These are phyloP conservation scores for Diadumene lineata DNA, from an alignment of 92 coral and sea anemone species.

Conservation along the genomic window DNA sequence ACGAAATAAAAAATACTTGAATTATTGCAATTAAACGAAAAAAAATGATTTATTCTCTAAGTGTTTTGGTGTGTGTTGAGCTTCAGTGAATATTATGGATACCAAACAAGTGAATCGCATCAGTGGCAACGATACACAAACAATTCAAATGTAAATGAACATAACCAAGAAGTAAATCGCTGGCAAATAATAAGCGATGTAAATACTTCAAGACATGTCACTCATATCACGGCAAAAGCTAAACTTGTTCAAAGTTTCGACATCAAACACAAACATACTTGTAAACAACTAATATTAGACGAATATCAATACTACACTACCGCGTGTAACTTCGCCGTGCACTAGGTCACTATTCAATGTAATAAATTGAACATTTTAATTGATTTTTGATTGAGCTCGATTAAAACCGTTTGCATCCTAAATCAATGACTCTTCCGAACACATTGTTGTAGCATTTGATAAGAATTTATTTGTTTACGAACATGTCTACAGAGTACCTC, in stretches of 20 bases:
- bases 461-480: conserved; percentile 16
- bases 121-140: neutral
- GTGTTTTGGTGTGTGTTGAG: no score
- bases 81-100: no score
- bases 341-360: neutral
- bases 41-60: no score
- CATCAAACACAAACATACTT: neutral
- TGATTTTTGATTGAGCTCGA: neutral
- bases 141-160: conserved; percentile 21
- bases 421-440: neutral
- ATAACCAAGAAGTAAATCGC: neutral
- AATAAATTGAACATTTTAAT: neutral
- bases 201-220: conserved; percentile 9
- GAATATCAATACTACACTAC: neutral
- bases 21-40: neutral
- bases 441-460: neutral
- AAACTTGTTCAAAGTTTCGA: neutral
- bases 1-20: neutral
- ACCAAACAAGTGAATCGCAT: no score
- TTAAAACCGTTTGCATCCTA: neutral
- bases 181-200: neutral
- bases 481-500: conserved; percentile 4
- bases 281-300: neutral
- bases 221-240: conserved; percentile 2
- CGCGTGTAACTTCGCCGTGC: neutral